Conservation (phyloP, 2,113 vertebrate genomes). For the Hassar affinis region DNA sequence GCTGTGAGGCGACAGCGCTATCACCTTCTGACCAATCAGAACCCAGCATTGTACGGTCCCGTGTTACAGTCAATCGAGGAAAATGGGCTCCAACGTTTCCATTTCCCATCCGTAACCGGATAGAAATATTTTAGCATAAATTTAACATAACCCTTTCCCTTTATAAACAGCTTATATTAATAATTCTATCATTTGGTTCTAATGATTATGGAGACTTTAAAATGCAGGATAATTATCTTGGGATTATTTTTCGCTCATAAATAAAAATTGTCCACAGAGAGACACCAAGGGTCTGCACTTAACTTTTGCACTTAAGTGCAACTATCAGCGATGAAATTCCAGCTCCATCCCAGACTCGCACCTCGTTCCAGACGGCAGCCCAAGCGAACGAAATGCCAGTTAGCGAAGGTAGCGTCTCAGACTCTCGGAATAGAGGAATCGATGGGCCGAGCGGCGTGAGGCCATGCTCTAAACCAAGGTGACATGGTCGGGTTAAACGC, state of each 20-base stretch:
- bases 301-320: neutral
- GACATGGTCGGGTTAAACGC: constrained; percentile 97
- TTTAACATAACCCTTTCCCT: neutral
- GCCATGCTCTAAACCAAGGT: constrained; percentile 86
- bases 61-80: neutral
- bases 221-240: neutral
- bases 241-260: neutral
- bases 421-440: constrained; percentile 77
- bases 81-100: neutral
- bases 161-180: neutral
- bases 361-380: neutral
- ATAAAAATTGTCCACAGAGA: neutral
- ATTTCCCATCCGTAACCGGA: neutral
- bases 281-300: neutral
- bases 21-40: neutral
- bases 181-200: neutral
- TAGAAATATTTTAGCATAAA: neutral
- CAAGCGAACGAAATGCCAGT: constrained; percentile 45
- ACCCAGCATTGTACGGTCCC: too few species aligned
- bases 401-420: constrained; percentile 18
- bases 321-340: neutral
- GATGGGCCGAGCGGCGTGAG: constrained; percentile 89
- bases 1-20: too few species aligned
- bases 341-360: constrained; percentile 10
- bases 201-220: neutral